Base-by-base conservation (phyloP, 2,113 vertebrate species). In the Phaethon lepturus region DNA sequence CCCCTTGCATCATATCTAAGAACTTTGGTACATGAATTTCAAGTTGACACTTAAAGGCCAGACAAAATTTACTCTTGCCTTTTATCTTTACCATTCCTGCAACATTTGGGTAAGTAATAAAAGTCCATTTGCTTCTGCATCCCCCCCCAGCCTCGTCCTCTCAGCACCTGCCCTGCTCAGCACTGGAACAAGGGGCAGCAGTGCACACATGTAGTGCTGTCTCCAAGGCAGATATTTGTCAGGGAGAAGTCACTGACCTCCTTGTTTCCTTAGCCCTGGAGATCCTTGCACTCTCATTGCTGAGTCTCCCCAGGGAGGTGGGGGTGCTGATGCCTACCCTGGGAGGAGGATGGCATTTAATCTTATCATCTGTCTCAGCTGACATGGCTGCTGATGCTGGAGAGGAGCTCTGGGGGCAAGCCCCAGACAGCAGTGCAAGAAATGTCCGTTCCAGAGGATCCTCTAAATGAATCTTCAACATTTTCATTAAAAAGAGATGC, bases 341-440 rank as follows among this genome's bases (percentile, higher is more conserved):
- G 71, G 81, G 53, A 88, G 66, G 69, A 88, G 55, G 56, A 53
- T 10, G 72, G 66, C 84, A 33, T 92, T 97, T 94, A 91, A 91
- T 97, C 91, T 95, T 76, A 56, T 93, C 79, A 86, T 87, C 84
- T 73, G 66, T 92, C 89, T 93, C 91, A 35, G 64, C 77, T 97
- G 88, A 87, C 91, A 79, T 62, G 80, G 73, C 77, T 78, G 80
- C 86, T 40, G 74, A 33, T 76, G 89, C 69, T 85, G 81, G 47
- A 85, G 73, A 87, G 81, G 26, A 82, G 73, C 91, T 91, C 80
- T 69, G 84, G 74, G 85, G 79, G 73, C 60, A 66, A 1, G 17
- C 42, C 53, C 76, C 66, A 74, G 53, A 67, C 35, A 75, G 56
- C 73, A 53, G 29, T 3, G 68, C 69, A 38, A 68, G 88, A 64